Base-by-base conservation (phyloP, 2,888 invertebrate species). In the Flexamia atlantica region DNA sequence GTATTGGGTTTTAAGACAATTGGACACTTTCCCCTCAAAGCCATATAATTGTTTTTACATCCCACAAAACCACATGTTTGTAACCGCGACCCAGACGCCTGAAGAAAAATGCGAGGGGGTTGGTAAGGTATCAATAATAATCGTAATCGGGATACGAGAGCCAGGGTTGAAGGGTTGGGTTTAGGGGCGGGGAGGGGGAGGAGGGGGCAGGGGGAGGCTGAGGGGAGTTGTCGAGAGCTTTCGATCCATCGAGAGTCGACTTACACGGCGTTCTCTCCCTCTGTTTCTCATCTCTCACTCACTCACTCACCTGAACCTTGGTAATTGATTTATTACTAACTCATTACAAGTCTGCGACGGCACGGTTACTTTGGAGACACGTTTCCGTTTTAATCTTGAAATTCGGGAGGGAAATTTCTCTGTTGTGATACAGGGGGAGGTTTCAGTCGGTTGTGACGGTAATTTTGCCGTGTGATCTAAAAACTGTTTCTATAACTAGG, bases 171-270 rank as follows among this genome's bases (percentile, higher is more conserved):
- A 23, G 57, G 57, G 64, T 64, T 64, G 64, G 30, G 64, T 64
- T 64, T 64, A 64, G 64, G 30, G 64, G 28, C 30, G 30, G 46
- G 46, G 28, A 42, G 20, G 40, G 23, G 72, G 70, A 5, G 20
- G 74, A 76, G 40, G n/a, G 72, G 40, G 14, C 2, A 28, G 23
- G 46, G 14, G 25, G 46, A 1, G 23, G 74, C 14, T 4, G 74
- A 28, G 42, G 72, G 42, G 74, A 76, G 74, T 5, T 12, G 74
- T 76, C 46, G 74, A 76, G 74, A 76, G 74, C 40, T 42, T 76
- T 76, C 74, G 74, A 76, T 76, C 74, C 74, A 46, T 76, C 28
- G 70, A 64, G 64, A 64, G 28, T 17, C 64, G 64, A 30, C 28
- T 28, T 30, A 9, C 30, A 64, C 57, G 23, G 1, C 23, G 2